Percentiles rank a stretch among this genome's conserved stretches.
Evolutionary conservation across 2,113 vertebrate genomes (phyloP).

Genomic region (Tachycineta bicolor): DNA sequence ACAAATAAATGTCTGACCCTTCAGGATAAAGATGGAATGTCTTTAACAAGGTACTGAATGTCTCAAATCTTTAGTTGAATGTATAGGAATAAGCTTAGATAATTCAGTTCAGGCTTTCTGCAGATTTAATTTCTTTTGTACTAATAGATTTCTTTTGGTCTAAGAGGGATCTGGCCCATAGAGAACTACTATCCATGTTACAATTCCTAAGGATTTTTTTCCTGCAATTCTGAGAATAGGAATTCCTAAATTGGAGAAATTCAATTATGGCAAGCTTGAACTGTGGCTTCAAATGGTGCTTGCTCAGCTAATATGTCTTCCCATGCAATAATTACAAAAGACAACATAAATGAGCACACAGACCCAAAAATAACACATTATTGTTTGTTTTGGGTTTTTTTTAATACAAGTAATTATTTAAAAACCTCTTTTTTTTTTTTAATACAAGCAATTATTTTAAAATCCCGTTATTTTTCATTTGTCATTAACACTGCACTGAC

Average conservation of each 20-base stretch:
- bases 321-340: neutral
- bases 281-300: neutral
- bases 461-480: neutral
- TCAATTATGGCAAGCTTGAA: neutral
- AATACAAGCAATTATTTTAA: neutral
- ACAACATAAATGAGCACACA: neutral
- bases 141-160: neutral
- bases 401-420: neutral
- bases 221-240: neutral
- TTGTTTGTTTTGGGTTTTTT: neutral
- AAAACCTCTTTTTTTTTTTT: neutral
- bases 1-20: neutral
- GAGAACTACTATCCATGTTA: neutral
- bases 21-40: neutral
- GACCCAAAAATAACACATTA: neutral
- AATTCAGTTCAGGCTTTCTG: neutral
- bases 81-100: neutral
- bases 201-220: neutral
- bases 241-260: neutral
- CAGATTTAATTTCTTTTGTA: neutral
- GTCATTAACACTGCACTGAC: too few relatives aligned
- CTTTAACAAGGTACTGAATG: neutral
- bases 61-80: neutral
- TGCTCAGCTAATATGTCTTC: neutral
- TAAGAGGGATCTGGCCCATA: neutral